Conservation (phyloP, 2,113 vertebrate genomes). For the Nettapus auritus region DNA sequence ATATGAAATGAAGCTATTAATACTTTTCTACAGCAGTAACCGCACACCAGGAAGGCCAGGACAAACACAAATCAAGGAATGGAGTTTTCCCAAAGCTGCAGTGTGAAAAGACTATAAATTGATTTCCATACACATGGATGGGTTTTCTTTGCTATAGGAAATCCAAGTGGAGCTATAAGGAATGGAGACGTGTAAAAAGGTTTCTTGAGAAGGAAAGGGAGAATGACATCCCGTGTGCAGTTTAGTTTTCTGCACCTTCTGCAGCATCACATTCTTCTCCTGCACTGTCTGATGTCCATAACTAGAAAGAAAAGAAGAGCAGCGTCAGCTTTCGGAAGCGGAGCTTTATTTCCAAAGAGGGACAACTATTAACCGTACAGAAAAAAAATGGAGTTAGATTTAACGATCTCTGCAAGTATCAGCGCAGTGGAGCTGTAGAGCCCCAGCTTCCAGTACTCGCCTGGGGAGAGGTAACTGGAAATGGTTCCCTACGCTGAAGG, state of each 20-base stretch:
- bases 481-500: accelerated
- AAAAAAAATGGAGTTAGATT: not conserved
- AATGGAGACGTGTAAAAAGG: slow-evolving; percentile 97
- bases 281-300: slow-evolving; percentile 96
- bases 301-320: slow-evolving; percentile 75
- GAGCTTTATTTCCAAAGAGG: not conserved
- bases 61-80: slow-evolving; percentile 88
- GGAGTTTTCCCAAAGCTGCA: slow-evolving; percentile 89
- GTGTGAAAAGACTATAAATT: slow-evolving; percentile 86
- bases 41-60: slow-evolving; percentile 91
- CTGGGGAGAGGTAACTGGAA: not conserved
- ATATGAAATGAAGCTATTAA: slow-evolving; percentile 90
- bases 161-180: slow-evolving; percentile 90
- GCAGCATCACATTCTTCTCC: slow-evolving; percentile 89
- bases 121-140: slow-evolving; percentile 85
- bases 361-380: not conserved
- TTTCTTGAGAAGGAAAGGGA: slow-evolving; percentile 78
- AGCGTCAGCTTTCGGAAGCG: not conserved
- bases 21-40: slow-evolving; percentile 94
- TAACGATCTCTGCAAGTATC: not conserved
- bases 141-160: slow-evolving; percentile 90
- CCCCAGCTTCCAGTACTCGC: not conserved
- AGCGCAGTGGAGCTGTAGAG: not conserved
- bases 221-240: slow-evolving; percentile 62
- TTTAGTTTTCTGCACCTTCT: slow-evolving; percentile 88